Evolutionary conservation across 1,140 invertebrate species (phyloP), one percentile per base, ranked within the genome.

Genomic region (Heliconius hermathena): DNA sequence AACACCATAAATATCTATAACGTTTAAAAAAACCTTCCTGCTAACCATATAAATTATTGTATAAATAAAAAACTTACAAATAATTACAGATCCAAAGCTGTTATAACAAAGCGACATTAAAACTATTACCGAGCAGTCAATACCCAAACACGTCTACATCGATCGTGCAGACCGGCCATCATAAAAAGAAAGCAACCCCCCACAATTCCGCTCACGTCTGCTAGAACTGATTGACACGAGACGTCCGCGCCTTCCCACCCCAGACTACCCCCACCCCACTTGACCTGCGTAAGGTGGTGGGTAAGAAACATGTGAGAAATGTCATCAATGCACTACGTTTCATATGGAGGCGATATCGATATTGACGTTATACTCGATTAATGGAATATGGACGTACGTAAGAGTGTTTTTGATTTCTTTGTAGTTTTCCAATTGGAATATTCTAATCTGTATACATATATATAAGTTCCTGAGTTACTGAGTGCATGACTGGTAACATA

Each of bases 241-340:
- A 94, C 92, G 91, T 91, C 88, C 88, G 87, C 89, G 87, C 90
- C 85, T 85, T 83, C 81, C 83, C 74, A 70, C 74, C 18, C 54
- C 36, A 73, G 38, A 71, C 79, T 46, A 41, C 80, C 78, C 66
- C 74, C 41, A 46, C 74, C 86, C 82, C 82, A 84, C 89, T 88
- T 91, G 88, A 92, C 91, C 90, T 89, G 90, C 87, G 89, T 66
- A 66, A 29, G 60, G 60, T 52, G 26, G 33, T 36, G 22, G 87
- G 87, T 81, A 84, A 88, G 90, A 88, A 93, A 91, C 92, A 93
- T 93, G 92, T 91, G 92, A 93, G 92, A 93, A 92, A 92, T 92
- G 92, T 92, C 90, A 92, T 92, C 92, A 91, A 93, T 93, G 92
- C 91, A 93, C 89, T 79, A 46, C 22, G 41, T 49, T 76, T 78